Evolutionary conservation across 2,113 vertebrate species (phyloP).

Genomic region (Lates calcarifer): DNA sequence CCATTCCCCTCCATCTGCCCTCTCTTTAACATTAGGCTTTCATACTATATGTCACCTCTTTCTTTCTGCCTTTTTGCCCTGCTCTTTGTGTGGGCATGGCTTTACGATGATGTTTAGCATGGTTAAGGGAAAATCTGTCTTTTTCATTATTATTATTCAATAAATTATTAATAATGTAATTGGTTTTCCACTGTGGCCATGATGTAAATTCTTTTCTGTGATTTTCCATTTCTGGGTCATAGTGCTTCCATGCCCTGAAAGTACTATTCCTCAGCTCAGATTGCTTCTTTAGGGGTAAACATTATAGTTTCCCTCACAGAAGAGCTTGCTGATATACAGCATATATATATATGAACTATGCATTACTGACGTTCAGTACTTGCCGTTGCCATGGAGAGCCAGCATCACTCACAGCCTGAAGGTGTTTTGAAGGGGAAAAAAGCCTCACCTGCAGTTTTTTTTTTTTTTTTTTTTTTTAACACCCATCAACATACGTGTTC

Average conservation of each 20-base stretch:
- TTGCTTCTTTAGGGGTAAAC: conserved; percentile 25
- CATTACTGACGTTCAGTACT: conserved; percentile 46
- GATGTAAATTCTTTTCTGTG: background rate
- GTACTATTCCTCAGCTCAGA: conserved; percentile 7
- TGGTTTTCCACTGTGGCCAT: background rate
- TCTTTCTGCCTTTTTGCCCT: background rate
- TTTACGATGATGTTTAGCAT: background rate
- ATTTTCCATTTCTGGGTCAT: background rate
- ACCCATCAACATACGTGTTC: conserved; percentile 33
- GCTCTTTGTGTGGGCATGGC: conserved; percentile 1
- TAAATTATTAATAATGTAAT: background rate
- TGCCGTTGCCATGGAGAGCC: conserved; percentile 61
- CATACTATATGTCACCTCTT: conserved; percentile 23
- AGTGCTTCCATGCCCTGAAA: background rate
- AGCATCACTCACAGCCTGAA: conserved; percentile 37
- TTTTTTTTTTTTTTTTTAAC: conserved; percentile 17
- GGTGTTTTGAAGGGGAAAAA: background rate
- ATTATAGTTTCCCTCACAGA: background rate
- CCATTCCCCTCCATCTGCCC: conserved; percentile 43
- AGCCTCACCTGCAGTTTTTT: conserved; percentile 20
- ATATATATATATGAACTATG: conserved; percentile 18
- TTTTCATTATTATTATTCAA: conserved; percentile 14
- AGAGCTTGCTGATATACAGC: background rate
- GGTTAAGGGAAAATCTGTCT: background rate
- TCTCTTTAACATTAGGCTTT: conserved; percentile 41